Evolutionary conservation across 2,888 invertebrate genomes (phyloP), one percentile per base, ranked within the genome.

Genomic region (Drosophila imparisetae): DNA sequence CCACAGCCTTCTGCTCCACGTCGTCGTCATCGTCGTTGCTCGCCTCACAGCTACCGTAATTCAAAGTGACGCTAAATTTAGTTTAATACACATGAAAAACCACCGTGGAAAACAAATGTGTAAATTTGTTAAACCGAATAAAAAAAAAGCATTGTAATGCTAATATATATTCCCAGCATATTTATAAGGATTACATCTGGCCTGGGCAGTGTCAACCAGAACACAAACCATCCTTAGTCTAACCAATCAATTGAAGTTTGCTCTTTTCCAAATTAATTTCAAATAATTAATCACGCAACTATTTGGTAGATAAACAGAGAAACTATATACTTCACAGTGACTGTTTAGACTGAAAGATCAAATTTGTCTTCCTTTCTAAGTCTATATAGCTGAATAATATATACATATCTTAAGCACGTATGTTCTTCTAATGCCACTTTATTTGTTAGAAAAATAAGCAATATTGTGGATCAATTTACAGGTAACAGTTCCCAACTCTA

Each of bases 11-110:
- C 66, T 69, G 71, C 71, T 75, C 72, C 68, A 68, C 59, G 54
- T 63, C 80, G 24, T 27, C 82, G 54, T 71, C 71, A 66, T 75
- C 61, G 79, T 55, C 59, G 60, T 74, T 62, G 45, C 64, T 66
- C 53, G 75, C 77, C 59, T 59, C 67, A 67, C 80, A 73, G 75
- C 75, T 58, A 80, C 76, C 80, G 73, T 88, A 87, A 91, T 89
- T 90, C 90, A 90, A 91, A 90, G 82, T 90, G 92, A 86, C 90
- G 85, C 83, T 90, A 91, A 91, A 90, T 91, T 91, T 81, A 86
- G 81, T 89, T 90, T 84, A 84, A 87, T 83, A 79, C 84, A 90
- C 78, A 79, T 66, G 62, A 10, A 75, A 68, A 75, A 49, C 54
- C 54, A 76, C 86, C 24, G 73, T 78, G 82, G 66, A 45, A 54